phyloP scores from a whole-genome alignment of 2,113 vertebrate species.

The Sterrhoptilus dennistouni region DNA sequence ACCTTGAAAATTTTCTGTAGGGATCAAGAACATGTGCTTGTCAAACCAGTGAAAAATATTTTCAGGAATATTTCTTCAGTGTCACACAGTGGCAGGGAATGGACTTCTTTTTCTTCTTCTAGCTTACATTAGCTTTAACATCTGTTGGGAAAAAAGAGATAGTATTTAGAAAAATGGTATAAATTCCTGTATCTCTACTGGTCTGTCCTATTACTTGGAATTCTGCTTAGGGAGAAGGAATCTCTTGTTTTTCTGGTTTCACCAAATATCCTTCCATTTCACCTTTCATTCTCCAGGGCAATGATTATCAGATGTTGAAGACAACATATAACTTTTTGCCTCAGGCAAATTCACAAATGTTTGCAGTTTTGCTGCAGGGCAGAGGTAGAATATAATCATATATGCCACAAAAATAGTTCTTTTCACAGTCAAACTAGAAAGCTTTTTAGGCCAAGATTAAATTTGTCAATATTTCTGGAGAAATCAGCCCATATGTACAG shows the following conservation, averaged over 20 bases:
- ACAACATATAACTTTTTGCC: conserved; percentile 44
- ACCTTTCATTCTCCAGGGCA: conserved; percentile 36
- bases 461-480: conserved; percentile 20
- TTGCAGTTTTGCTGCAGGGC: conserved; percentile 50
- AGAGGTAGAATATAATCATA: conserved; percentile 52
- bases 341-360: conserved; percentile 47
- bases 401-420: conserved; percentile 5
- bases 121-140: not conserved
- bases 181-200: not conserved
- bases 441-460: not conserved
- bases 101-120: not conserved
- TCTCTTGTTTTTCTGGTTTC: not conserved
- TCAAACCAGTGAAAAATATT: not conserved
- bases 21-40: not conserved
- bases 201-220: not conserved
- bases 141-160: not conserved
- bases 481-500: not conserved
- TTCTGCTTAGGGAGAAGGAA: not conserved
- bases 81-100: not conserved
- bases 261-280: conserved; percentile 24
- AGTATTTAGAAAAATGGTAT: not conserved
- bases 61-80: not conserved
- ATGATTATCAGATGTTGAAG: conserved; percentile 50
- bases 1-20: not conserved
- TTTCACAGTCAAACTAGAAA: not conserved